Evolutionary conservation across 2,797 vertebrate genomes (phyloP), one percentile per base, ranked within the genome.

Genomic region (Catostomus latipinnis): DNA sequence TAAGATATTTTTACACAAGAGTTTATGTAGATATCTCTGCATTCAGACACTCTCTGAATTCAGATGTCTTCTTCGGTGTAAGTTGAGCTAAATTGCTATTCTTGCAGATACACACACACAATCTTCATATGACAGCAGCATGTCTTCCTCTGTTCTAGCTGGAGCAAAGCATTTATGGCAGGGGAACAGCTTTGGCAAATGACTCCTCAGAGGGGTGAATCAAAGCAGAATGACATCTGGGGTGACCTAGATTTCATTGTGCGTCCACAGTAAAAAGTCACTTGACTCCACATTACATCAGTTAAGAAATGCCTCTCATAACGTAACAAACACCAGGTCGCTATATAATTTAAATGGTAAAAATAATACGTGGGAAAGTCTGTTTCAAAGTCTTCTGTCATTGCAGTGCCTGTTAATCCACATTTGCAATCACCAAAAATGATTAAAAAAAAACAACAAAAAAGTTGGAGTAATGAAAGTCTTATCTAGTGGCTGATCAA

Each of bases 231-330:
- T 82, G 89, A 86, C 87, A 88, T 84, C 63, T 83, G 82, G 45
- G 76, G 83, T 88, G 88, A 87, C 88, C 87, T 75, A 87, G 75
- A 89, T 91, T 88, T 82, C 1, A 75, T 71, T 85, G 82, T 11
- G 74, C 71, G 46, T 68, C 68, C 56, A 83, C 52, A 83, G 58
- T 74, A 81, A 74, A 58, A 56, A 57, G 80, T 57, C 63, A 52
- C 58, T 82, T 77, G 69, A 78, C 81, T 74, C 71, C 18, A 80
- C 80, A 81, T 56, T 62, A 74, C 69, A 77, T 80, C 58, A 78
- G 77, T 73, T 78, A 83, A 74, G 45, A 78, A 86, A 73, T 54
- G 58, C 43, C 74, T 34, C 73, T 81, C 11, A 43, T 69, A 63
- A 54, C 18, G 57, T 67, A 70, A 83, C 82, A 78, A 80, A 77